Evolutionary conservation across 2,113 vertebrate genomes (phyloP).

Genomic region (Microcebus tavaratra): DNA sequence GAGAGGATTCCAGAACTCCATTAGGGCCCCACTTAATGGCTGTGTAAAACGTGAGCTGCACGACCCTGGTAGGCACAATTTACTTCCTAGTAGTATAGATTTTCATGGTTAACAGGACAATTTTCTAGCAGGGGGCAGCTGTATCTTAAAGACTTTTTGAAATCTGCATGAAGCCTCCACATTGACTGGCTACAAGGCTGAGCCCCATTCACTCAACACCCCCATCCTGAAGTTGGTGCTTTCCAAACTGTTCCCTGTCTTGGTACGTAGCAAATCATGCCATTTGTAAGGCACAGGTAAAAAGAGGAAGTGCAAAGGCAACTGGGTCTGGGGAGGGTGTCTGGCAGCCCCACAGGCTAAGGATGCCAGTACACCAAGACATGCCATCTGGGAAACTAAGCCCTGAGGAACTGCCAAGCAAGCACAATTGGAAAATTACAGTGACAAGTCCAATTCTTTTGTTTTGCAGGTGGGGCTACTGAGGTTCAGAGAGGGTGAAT

Average conservation of each 20-base stretch:
- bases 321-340: no score
- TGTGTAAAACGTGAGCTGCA: background rate
- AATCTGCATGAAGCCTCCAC: background rate
- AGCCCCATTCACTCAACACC: background rate
- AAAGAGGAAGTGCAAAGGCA: accelerated
- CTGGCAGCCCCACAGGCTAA: background rate
- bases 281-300: background rate
- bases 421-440: background rate
- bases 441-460: background rate
- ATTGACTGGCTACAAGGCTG: background rate
- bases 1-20: background rate
- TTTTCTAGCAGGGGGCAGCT: background rate
- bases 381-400: background rate
- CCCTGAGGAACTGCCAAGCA: background rate
- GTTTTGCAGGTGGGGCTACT: background rate
- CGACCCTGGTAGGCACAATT: background rate
- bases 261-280: background rate
- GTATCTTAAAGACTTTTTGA: background rate
- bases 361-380: no score
- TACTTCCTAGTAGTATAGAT: background rate
- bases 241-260: background rate
- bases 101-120: background rate
- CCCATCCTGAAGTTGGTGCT: background rate
- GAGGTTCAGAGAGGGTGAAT: background rate
- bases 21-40: background rate